A percentile compares a stretch with the other conserved stretches of the same genome.
Evolutionary conservation across 2,888 invertebrate genomes (phyloP).

Genomic region (Parochlus steinenii): DNA sequence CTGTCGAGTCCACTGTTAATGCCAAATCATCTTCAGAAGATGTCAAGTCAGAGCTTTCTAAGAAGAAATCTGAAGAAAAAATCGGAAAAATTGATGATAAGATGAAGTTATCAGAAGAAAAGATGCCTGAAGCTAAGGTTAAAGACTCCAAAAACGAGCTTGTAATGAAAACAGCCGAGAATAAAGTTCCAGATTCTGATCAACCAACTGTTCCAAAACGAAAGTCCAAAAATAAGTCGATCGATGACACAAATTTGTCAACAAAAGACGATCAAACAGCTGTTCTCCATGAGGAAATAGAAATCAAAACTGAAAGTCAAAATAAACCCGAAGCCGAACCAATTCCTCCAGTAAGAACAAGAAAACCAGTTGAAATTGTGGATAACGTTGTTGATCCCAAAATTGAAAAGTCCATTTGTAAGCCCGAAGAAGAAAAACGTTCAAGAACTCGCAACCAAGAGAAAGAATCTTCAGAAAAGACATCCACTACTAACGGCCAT

Average conservation of each 20-base stretch:
- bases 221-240: neutral
- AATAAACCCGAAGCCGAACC: constrained; percentile 10
- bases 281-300: neutral
- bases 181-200: constrained; percentile 10
- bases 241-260: constrained; percentile 6
- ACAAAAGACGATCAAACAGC: neutral
- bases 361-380: constrained; percentile 15
- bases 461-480: no score
- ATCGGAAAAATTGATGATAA: constrained; percentile 8
- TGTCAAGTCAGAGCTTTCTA: constrained; percentile 11
- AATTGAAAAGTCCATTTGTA: constrained; percentile 15
- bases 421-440: constrained; percentile 14
- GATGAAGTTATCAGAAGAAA: neutral
- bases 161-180: constrained; percentile 14
- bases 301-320: constrained; percentile 13
- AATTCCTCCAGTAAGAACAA: neutral
- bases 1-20: no score
- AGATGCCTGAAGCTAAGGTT: constrained; percentile 13
- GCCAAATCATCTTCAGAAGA: no score
- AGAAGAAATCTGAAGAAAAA: neutral
- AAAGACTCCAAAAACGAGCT: constrained; percentile 13
- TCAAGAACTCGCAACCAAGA: no score
- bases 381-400: constrained; percentile 14
- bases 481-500: neutral
- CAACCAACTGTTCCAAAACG: constrained; percentile 3